Conservation (phyloP, 2,113 vertebrate genomes). For the Erythrolamprus reginae region DNA sequence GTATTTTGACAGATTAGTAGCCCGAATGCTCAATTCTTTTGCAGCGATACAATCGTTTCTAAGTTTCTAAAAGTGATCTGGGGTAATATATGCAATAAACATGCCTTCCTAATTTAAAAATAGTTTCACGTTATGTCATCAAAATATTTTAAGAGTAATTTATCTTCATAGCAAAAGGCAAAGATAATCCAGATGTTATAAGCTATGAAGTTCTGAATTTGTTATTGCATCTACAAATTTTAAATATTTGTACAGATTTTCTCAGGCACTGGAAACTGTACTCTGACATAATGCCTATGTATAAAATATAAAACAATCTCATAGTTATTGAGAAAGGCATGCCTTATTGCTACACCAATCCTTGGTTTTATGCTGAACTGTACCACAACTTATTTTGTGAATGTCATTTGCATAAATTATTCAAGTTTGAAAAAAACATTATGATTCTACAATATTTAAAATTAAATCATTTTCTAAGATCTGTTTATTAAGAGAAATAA, state of each 20-base stretch:
- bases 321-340: slow-evolving; percentile 74
- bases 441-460: slow-evolving; percentile 79
- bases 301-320: slow-evolving; percentile 69
- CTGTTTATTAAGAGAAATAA: slow-evolving; percentile 89
- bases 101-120: background rate
- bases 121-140: slow-evolving; percentile 1
- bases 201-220: slow-evolving; percentile 59
- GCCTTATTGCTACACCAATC: slow-evolving; percentile 66
- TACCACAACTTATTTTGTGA: slow-evolving; percentile 66
- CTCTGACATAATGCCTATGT: slow-evolving; percentile 64
- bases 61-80: background rate
- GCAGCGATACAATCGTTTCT: background rate
- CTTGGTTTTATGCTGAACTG: slow-evolving; percentile 63
- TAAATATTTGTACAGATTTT: slow-evolving; percentile 65
- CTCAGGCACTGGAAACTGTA: slow-evolving; percentile 64
- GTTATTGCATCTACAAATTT: slow-evolving; percentile 67
- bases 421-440: slow-evolving; percentile 68
- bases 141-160: slow-evolving; percentile 25
- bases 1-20: background rate
- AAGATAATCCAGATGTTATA: slow-evolving; percentile 38
- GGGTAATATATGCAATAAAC: slow-evolving; percentile 13
- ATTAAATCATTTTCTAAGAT: slow-evolving; percentile 83
- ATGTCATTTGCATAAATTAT: slow-evolving; percentile 70
- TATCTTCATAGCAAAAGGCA: slow-evolving; percentile 40
- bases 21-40: background rate